Conservation (phyloP, 2,797 vertebrate species). For the Sylvia borin region DNA sequence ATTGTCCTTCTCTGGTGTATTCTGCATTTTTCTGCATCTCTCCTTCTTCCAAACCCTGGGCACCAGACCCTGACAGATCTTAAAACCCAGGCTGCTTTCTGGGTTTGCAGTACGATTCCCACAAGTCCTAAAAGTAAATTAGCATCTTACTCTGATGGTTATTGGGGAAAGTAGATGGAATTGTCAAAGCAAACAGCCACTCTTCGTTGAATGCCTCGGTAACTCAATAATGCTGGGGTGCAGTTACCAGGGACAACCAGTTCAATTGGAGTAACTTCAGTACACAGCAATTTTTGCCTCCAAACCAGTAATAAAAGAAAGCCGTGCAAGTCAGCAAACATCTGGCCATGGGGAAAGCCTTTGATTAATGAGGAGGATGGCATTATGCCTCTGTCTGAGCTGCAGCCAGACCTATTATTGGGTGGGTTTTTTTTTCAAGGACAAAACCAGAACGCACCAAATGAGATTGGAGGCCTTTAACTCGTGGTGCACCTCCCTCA, state of each 20-base stretch:
- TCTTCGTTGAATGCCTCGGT: neutral
- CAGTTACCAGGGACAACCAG: neutral
- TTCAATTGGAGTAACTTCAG: slow-evolving; percentile 8
- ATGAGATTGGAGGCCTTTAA: neutral
- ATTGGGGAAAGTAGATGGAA: neutral
- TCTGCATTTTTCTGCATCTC: neutral
- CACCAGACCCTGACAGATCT: neutral
- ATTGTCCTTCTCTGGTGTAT: neutral
- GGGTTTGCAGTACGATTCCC: slow-evolving; percentile 5
- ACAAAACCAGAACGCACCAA: neutral
- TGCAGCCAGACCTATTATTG: slow-evolving; percentile 32
- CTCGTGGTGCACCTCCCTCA: neutral
- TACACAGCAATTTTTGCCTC: slow-evolving; percentile 8
- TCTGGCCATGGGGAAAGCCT: slow-evolving; percentile 14
- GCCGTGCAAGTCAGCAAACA: slow-evolving; percentile 50
- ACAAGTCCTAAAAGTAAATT: slow-evolving; percentile 14
- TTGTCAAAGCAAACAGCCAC: slow-evolving; percentile 25
- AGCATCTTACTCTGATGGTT: neutral
- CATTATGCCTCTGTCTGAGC: neutral
- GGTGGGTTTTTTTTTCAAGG: neutral
- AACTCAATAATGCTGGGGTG: slow-evolving; percentile 15
- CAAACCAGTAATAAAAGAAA: slow-evolving; percentile 19
- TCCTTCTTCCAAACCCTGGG: neutral
- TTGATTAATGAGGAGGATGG: slow-evolving; percentile 57
- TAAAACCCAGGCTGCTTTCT: neutral